Evolutionary conservation across 1,140 invertebrate genomes (phyloP).

Genomic region (Bombus picipes): DNA sequence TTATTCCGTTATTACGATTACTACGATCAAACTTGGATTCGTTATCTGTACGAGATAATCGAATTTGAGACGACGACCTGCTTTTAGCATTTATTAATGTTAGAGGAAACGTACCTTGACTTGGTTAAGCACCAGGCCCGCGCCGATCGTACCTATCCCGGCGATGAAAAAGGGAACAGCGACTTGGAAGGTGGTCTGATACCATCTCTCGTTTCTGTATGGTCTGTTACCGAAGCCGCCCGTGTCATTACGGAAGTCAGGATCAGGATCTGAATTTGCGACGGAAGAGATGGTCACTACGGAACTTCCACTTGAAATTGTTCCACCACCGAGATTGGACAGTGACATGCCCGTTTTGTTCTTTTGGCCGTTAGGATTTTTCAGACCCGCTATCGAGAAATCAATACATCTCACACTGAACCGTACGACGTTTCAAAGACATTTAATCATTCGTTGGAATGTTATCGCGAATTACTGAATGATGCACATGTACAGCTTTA

Average conservation of each 20-base stretch:
- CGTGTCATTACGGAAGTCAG: constrained; percentile 57
- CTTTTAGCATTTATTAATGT: not conserved
- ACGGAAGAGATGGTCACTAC: constrained; percentile 77
- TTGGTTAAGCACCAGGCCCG: constrained; percentile 91
- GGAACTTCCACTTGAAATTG: constrained; percentile 78
- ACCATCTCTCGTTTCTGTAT: constrained; percentile 88
- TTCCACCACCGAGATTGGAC: constrained; percentile 60
- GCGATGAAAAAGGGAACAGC: constrained; percentile 97
- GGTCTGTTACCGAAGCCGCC: constrained; percentile 48
- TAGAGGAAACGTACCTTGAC: constrained; percentile 86
- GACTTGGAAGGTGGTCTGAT: constrained; percentile 91
- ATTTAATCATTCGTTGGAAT: not conserved
- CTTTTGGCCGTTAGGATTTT: constrained; percentile 54
- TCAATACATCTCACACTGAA: constrained; percentile 42
- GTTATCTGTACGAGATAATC: not conserved
- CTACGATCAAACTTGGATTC: not conserved
- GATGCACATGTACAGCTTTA: not conserved
- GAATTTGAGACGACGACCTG: too few species aligned
- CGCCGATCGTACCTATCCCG: constrained; percentile 96
- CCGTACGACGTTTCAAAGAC: constrained; percentile 14
- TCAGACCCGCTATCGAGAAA: constrained; percentile 70
- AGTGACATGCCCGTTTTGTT: constrained; percentile 50
- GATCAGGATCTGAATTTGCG: constrained; percentile 74
- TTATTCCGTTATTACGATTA: not conserved
- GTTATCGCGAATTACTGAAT: not conserved